phyloP scores from a whole-genome alignment of 2,797 vertebrate genomes.

The Atherinosoma microstoma region DNA sequence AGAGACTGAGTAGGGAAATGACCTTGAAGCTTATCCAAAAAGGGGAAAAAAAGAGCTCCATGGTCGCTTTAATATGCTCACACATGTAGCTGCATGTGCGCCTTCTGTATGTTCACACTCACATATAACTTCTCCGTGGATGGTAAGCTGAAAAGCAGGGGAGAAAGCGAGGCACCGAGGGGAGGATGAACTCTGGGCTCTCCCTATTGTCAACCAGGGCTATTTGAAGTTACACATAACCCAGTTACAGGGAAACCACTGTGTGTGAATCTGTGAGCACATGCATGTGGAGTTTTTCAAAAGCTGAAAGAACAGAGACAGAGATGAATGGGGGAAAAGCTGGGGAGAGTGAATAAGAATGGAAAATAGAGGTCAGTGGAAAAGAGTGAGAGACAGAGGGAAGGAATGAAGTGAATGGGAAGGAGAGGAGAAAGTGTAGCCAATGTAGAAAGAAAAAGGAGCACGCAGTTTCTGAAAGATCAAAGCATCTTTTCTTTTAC shows the following conservation, averaged over 20 bases:
- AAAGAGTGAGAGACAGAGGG: conserved; percentile 48
- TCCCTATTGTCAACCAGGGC: conserved; percentile 78
- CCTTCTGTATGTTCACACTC: conserved; percentile 27
- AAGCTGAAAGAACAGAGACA: conserved; percentile 50
- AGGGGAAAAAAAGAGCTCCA: conserved; percentile 22
- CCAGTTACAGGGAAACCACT: conserved; percentile 76
- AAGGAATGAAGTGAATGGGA: conserved; percentile 47
- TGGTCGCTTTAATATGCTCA: conserved; percentile 31
- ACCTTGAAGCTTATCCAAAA: conserved; percentile 62
- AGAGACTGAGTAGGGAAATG: conserved; percentile 48
- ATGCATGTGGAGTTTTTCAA: conserved; percentile 50
- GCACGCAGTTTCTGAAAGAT: conserved; percentile 27
- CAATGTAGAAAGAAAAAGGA: conserved; percentile 19
- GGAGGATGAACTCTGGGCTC: conserved; percentile 78
- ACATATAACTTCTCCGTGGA: conserved; percentile 23
- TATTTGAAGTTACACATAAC: conserved; percentile 86
- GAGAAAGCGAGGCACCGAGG: conserved; percentile 48
- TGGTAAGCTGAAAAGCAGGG: conserved; percentile 33
- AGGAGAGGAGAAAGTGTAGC: conserved; percentile 29
- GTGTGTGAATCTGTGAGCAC: conserved; percentile 47
- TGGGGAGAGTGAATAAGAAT: conserved; percentile 58
- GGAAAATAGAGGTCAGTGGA: conserved; percentile 58
- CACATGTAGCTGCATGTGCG: conserved; percentile 57
- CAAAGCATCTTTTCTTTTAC: conserved; percentile 20
- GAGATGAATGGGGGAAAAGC: conserved; percentile 58